Evolutionary conservation across 1,140 invertebrate genomes (phyloP).

Genomic region (Andricus grossulariae): DNA sequence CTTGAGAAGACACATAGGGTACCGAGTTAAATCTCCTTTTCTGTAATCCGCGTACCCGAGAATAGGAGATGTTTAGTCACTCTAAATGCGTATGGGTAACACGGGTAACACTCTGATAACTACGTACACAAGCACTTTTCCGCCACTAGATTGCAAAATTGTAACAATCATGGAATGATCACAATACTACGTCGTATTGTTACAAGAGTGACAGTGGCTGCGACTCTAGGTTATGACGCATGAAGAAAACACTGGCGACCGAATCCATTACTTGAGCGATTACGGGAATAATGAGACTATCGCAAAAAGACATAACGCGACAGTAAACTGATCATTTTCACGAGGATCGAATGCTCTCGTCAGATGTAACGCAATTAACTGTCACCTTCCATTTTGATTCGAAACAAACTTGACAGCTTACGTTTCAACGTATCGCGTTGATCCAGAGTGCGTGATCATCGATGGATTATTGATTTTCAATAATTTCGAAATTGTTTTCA

Average conservation of each 20-base stretch:
- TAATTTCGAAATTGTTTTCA: not conserved
- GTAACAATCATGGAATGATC: not conserved
- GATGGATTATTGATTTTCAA: not conserved
- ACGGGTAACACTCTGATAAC: not conserved
- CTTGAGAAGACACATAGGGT: slow-evolving; percentile 25
- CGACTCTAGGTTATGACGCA: no score
- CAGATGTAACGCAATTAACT: slow-evolving; percentile 18
- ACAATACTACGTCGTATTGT: not conserved
- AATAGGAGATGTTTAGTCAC: slow-evolving; percentile 18
- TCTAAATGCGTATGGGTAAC: not conserved
- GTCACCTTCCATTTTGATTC: slow-evolving; percentile 24
- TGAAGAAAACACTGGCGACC: not conserved
- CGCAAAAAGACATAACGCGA: not conserved
- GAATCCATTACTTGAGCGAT: not conserved
- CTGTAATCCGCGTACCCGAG: slow-evolving; percentile 14
- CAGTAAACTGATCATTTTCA: slow-evolving; percentile 1
- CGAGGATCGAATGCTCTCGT: not conserved
- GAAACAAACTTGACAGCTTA: not conserved
- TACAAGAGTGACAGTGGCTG: not conserved
- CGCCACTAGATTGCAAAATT: slow-evolving; percentile 3
- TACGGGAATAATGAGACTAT: not conserved
- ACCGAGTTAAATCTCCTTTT: slow-evolving; percentile 14
- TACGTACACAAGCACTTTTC: slow-evolving; percentile 22
- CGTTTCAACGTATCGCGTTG: not conserved
- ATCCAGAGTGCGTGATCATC: not conserved